These are phyloP conservation scores for Orthosia gracilis DNA, from an alignment of 2,888 invertebrate species.

Conservation along the genomic window DNA sequence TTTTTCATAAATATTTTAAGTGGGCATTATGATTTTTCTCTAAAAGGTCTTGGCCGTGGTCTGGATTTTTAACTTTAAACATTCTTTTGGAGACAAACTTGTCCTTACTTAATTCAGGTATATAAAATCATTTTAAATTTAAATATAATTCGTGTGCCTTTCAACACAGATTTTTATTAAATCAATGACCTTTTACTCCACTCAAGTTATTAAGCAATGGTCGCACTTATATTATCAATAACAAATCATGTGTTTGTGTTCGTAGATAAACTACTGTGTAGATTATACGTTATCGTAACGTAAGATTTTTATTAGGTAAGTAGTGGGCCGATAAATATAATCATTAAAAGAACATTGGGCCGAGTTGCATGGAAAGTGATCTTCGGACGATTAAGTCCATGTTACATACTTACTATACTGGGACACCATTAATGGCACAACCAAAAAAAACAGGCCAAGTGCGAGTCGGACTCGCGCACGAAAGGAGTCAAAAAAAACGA, in stretches of 20 bases:
- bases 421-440: neutral
- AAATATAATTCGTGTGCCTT: slow-evolving; percentile 19
- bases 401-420: neutral
- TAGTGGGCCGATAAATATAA: neutral
- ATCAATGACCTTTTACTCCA: slow-evolving; percentile 58
- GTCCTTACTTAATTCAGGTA: slow-evolving; percentile 32
- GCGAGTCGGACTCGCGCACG: no score
- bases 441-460: no score
- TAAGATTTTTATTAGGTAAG: slow-evolving; percentile 7
- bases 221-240: slow-evolving; percentile 28
- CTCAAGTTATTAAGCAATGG: slow-evolving; percentile 40
- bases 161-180: slow-evolving; percentile 34
- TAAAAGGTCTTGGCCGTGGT: neutral
- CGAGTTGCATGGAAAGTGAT: neutral
- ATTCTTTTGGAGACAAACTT: slow-evolving; percentile 8
- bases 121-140: slow-evolving; percentile 5
- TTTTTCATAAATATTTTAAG: neutral
- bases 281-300: slow-evolving; percentile 42
- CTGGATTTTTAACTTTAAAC: slow-evolving; percentile 8
- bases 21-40: neutral
- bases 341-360: neutral
- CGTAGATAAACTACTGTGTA: slow-evolving; percentile 27
- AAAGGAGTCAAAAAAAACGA: no score
- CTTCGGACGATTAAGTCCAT: neutral
- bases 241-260: slow-evolving; percentile 32